Base-by-base conservation (phyloP, 2,888 invertebrate species). In the Cantharis nigra region DNA sequence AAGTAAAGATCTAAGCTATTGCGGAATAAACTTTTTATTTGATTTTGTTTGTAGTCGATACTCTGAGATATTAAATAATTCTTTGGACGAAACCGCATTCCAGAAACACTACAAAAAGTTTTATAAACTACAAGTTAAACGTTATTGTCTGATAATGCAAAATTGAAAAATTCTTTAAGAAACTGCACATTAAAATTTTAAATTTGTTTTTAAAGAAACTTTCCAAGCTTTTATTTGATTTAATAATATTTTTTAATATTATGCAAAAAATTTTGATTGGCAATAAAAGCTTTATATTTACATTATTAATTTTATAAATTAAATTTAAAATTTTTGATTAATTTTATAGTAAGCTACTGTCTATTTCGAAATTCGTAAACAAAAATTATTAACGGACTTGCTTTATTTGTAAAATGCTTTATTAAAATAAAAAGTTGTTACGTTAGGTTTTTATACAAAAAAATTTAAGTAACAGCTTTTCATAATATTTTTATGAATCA, bases 31-130 rank as follows among this genome's bases (percentile, higher is more conserved):
- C 70, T 20, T 71, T 71, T 63, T 63, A 23, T 63, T 71, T 71
- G 71, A 20, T 71, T 63, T 71, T 71, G 16, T 71, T 71, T 71
- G 26, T 64, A 71, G 63, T 64, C 63, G 71, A 71, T 71, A 71
- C 63, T 28, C 26, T n/a, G 14, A 18, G 64, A 71, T 63, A 63
- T 71, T 71, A 71, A 71, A 71, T 71, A 71, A 71, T 71, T 71
- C 71, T 71, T 71, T 71, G 64, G 63, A 64, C 63, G 63, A 63
- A 71, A 64, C 71, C 71, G 20, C 71, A 63, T 63, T 71, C 63
- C 63, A 16, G 71, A 9, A 23, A 62, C 49, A 23, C 26, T 71
- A 26, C 26, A 63, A 71, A 71, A 71, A 71, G 70, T 63, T 71
- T 49, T 62, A 71, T 71, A 71, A 71, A 71, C 71, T 62, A 71